Evolutionary conservation across 2,888 invertebrate species (phyloP).

Genomic region (Dorcus parallelipipedus): DNA sequence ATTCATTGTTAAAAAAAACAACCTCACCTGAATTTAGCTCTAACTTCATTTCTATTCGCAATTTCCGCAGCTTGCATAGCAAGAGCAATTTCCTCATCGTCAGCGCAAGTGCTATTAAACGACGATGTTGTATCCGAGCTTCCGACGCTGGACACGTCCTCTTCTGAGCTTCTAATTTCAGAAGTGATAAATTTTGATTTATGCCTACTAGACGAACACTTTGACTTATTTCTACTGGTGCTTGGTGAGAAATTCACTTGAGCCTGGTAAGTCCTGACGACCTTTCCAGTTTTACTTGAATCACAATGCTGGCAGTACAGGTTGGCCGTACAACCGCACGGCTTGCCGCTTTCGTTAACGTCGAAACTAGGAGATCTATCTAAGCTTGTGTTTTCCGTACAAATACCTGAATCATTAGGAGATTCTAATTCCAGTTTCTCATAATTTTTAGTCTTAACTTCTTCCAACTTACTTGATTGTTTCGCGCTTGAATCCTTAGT

Average conservation of each 20-base stretch:
- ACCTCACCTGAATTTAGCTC: slow-evolving; percentile 73
- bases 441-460: slow-evolving; percentile 35
- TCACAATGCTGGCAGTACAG: background rate
- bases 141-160: slow-evolving; percentile 39
- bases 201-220: slow-evolving; percentile 9
- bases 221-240: slow-evolving; percentile 27
- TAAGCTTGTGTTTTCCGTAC: slow-evolving; percentile 70
- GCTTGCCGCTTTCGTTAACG: slow-evolving; percentile 35
- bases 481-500: slow-evolving; percentile 49
- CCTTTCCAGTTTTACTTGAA: slow-evolving; percentile 2
- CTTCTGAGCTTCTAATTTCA: slow-evolving; percentile 23
- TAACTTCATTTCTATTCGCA: slow-evolving; percentile 72
- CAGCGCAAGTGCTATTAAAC: slow-evolving; percentile 75
- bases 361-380: slow-evolving; percentile 63
- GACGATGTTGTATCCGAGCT: slow-evolving; percentile 65
- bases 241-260: slow-evolving; percentile 31
- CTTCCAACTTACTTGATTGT: slow-evolving; percentile 34
- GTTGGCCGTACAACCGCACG: slow-evolving; percentile 8
- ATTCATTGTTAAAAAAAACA: slow-evolving; percentile 2
- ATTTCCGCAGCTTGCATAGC: slow-evolving; percentile 83
- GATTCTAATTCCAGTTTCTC: slow-evolving; percentile 38
- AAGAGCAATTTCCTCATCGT: slow-evolving; percentile 82
- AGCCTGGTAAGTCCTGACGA: slow-evolving; percentile 10
- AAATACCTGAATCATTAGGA: slow-evolving; percentile 65
- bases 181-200: background rate